Base-by-base conservation (phyloP, 2,113 vertebrate species). In the Apodemus speciosus region DNA sequence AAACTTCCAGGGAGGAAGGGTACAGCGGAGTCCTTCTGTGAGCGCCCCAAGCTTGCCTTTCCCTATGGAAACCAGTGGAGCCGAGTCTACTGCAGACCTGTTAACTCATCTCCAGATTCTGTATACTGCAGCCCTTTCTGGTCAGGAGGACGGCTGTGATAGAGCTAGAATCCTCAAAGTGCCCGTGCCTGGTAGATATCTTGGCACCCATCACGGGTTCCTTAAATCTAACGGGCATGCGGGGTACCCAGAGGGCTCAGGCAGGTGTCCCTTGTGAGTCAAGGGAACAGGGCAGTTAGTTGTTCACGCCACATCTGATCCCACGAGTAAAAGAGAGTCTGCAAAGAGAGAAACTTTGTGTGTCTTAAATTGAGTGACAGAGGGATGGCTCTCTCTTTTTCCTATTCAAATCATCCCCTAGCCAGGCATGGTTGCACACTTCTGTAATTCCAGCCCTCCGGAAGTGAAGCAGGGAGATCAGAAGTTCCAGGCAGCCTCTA, bases 1-100 rank as follows among this genome's bases (percentile, higher is more conserved):
- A 62, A 60, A 43, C 88, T 90, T 95, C 91, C 60, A 79, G 87
- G 66, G 90, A 90, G 92, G 76, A 85, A 76, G 81, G 46, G 32
- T 40, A 80, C 30, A 46, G 38, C 6, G 69, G 27, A 6, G 9
- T 11, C 43, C 16, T 88, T 64, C 5, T 2, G 23, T 0, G 35
- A 69, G 62, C 7, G 40, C 18, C 46, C n/a, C 40, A 27, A 11
- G 56, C 25, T 66, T 11, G 35, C 73, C 18, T 32, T 27, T 32
- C 30, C 14, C 15, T 35, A 2, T 11, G 15, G 43, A 27, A 49
- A 49, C 43, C 40, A n/a, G 32, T 32, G 35, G 73, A 91, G 60
- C 53, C 46, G 80, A 56, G 25, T n/a, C 62, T 35, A 32, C 27
- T 25, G 68, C 0, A 27, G 27, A 43, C n/a, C 71, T 49, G 38